Evolutionary conservation across 2,113 vertebrate genomes (phyloP), one percentile per base, ranked within the genome.

Genomic region (Tamias sibiricus): DNA sequence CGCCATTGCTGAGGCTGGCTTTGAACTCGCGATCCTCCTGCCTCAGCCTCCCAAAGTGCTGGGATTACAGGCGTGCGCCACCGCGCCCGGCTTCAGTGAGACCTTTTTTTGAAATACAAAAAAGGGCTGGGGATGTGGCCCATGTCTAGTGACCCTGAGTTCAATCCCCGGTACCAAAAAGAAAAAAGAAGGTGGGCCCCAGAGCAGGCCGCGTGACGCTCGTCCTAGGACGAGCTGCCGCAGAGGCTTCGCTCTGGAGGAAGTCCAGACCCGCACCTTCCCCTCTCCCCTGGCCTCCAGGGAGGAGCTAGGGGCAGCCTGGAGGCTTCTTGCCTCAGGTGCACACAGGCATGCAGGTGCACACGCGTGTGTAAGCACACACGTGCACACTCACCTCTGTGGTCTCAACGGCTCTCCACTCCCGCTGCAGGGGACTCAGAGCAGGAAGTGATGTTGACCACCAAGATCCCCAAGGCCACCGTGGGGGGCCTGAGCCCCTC

Each of bases 361-460:
- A 16, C 54, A 13, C 40, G 35, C 22, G 24, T 35, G 13, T 52
- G 7, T 19, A 26, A 14, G 40, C 19, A 74, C 54, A 52, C 17
- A 35, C 4, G 20, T 54, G 44, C 37, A n/a, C 17, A 9, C 19
- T 28, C 54, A 57, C 14, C 6, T 24, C 40, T 20, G n/a, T 28
- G 52, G 52, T 30, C 52, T 20, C 44, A 75, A 75, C 49, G 40
- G n/a, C 26, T 77, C 17, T 84, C 40, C 20, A 5, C 91, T n/a
- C 88, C 76, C 80, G 88, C n/a, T 96, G 22, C 98, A 99, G 99
- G 99, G 13, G 98, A 99, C 97, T 99, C 98, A 0, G 99, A 99
- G 95, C 99, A 99, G n/a, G 99, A 99, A 98, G 98, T 99, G 97
- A 99, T 99, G 99, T 98, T 99, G 98, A 99, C 99, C 93, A 99